Conservation (phyloP, 2,113 vertebrate species). For the Oceanodroma tethys region DNA sequence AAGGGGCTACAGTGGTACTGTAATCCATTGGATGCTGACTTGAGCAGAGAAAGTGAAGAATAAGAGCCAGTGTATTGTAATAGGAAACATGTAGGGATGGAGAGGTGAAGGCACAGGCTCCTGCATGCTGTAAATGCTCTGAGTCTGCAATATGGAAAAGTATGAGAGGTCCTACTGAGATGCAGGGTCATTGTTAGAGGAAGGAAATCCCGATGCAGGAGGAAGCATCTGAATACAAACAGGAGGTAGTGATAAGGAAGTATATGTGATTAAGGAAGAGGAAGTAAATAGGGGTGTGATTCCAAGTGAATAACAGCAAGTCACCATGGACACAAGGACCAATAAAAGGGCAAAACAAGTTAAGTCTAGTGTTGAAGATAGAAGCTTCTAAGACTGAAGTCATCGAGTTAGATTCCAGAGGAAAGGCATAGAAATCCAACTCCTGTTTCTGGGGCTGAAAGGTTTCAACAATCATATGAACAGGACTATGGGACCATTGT, state of each 20-base stretch:
- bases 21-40: neutral
- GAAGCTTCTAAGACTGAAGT: neutral
- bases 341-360: neutral
- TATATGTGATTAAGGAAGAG: neutral
- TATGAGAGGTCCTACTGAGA: neutral
- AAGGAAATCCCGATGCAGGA: neutral
- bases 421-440: neutral
- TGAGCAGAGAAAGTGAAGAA: neutral
- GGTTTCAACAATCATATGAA: neutral
- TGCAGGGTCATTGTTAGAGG: neutral
- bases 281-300: neutral
- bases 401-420: neutral
- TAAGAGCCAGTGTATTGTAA: neutral
- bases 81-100: neutral
- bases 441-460: neutral
- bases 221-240: neutral
- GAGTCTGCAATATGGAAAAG: neutral
- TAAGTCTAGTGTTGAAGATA: neutral
- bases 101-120: neutral
- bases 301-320: neutral
- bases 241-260: neutral
- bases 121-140: neutral
- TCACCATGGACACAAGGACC: neutral
- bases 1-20: neutral
- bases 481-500: accelerated